Base-by-base conservation (phyloP, 2,797 vertebrate species). In the Jordanella pulchra region DNA sequence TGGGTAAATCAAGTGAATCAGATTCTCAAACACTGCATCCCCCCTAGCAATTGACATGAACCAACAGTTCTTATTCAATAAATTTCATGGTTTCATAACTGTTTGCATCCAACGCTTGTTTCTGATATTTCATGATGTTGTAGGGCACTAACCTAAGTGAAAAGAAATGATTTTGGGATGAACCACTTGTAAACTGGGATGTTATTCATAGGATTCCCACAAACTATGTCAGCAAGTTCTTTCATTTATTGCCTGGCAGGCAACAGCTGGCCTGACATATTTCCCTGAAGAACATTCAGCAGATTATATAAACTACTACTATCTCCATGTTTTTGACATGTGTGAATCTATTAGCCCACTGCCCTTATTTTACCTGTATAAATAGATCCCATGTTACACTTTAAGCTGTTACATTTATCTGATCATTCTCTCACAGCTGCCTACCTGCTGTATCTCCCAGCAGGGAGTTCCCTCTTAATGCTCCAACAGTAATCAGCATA, bases 391-490 rank as follows among this genome's bases (percentile, higher is more conserved):
- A 0, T 71, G 55, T 61, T 65, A 21, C 0, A 21, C n/a, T 21
- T 47, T 55, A 44, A 25, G 28, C 55, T 68, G 65, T 66, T 42
- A 63, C 67, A 60, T 47, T 71, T 56, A 58, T 71, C 56, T 39
- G 71, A 68, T 78, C 61, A 32, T 32, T 30, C 42, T 53, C 28
- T 68, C 61, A 60, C 21, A 66, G 50, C 42, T 71, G 55, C 47
- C 64, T 55, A 66, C 47, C 58, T 72, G 56, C 76, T 83, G 67
- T 74, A 81, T 71, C 78, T 77, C 77, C 82, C 74, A 84, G 69
- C 70, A 80, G 69, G 73, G 73, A 80, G 77, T 76, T 81, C 68
- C 61, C 58, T 71, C 28, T 23, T 50, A 65, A 72, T 53, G 67
- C 65, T 65, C 7, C 35, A 27, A 51, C 18, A 76, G 70, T 79